Base-by-base conservation (phyloP, 2,888 invertebrate genomes). In the Andricus curvator region DNA sequence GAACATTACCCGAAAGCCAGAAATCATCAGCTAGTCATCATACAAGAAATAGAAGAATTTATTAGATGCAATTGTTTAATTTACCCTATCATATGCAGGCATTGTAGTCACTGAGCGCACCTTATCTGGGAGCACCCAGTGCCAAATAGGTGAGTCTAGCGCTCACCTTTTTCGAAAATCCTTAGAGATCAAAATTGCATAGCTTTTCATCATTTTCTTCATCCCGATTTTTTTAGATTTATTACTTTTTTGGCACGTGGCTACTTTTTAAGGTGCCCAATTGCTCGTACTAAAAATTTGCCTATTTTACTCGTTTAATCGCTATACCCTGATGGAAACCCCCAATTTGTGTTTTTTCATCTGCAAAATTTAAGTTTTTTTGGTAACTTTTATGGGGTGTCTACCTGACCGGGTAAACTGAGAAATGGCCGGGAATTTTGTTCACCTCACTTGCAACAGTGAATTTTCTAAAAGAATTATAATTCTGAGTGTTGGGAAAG, bases 1-100 rank as follows among this genome's bases (percentile, higher is more conserved):
- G 86, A 89, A 86, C 86, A 86, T 88, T 86, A 84, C 81, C 86
- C 81, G 82, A 78, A 82, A 89, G 84, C 84, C 85, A 85, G 84
- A 84, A 88, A 88, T 88, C 90, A 89, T 88, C 89, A 89, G 88
- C 91, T 91, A 91, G 91, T 91, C 91, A 91, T 88, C 87, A 85
- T 87, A 86, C 87, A 87, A 89, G 87, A 88, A 86, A 83, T 91
- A 91, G 90, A 85, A 86, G 86, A 90, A 89, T 89, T 90, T 87
- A 89, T 88, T 90, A 90, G 89, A 88, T 85, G 85, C 86, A 87
- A 88, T 88, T 88, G 86, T 85, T 89, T 88, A 88, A 88, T 89
- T 88, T 86, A 87, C 87, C 84, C 86, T 88, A 86, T 86, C 88
- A 85, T 84, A 89, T 87, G 89, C 88, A 86, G 86, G 86, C 87